Percentiles rank a stretch among this genome's conserved stretches.
Conservation (phyloP, 2,797 vertebrate genomes). For the Mus spretus region DNA sequence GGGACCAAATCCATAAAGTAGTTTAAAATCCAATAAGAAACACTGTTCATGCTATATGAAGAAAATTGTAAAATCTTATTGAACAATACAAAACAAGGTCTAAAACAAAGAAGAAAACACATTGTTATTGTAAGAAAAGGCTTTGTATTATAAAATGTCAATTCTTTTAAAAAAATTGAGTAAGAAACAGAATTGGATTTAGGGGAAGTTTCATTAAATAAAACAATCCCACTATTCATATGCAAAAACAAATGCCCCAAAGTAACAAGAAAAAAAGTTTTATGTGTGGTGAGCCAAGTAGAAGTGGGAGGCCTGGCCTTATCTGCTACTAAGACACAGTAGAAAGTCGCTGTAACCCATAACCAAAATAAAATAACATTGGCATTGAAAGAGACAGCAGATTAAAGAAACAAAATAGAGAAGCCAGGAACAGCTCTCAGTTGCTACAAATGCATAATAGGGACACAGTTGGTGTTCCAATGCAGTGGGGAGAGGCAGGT, state of each 20-base stretch:
- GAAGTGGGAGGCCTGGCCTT: background rate
- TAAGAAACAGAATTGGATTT: background rate
- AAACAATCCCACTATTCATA: background rate
- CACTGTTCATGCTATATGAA: background rate
- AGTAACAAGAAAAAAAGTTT: background rate
- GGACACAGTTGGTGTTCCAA: background rate
- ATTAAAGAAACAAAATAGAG: slow-evolving; percentile 23
- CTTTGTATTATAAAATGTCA: background rate
- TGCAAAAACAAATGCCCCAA: slow-evolving; percentile 37
- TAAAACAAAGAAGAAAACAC: background rate
- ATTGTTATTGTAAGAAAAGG: background rate
- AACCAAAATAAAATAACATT: slow-evolving; percentile 3
- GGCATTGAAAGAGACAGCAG: background rate
- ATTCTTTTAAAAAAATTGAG: background rate
- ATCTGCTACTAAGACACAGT: background rate
- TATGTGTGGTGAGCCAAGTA: background rate
- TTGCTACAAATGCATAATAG: background rate
- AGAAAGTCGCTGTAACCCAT: background rate
- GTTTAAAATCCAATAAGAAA: slow-evolving; percentile 19
- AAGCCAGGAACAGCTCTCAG: slow-evolving; percentile 6
- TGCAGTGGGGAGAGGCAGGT: background rate
- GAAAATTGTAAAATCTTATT: slow-evolving; percentile 1
- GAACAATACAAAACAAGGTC: background rate
- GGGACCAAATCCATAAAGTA: slow-evolving; percentile 9
- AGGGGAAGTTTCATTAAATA: background rate